A percentile compares a stretch with the other conserved stretches of the same genome.
Conservation (phyloP, 2,888 invertebrate genomes). For the Quadriops clusia region DNA sequence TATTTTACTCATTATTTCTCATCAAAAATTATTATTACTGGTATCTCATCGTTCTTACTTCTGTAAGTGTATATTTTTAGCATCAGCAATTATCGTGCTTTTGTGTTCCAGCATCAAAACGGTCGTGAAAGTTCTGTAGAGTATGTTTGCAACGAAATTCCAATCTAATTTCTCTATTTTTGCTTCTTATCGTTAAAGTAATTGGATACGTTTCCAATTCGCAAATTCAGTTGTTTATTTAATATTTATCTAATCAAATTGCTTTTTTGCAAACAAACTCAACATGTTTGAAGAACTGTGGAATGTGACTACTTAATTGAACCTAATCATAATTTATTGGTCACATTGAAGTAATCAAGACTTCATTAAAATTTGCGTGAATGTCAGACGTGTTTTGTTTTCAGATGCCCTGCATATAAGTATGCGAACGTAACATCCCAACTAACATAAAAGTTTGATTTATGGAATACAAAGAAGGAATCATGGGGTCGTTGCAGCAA, state of each 20-base stretch:
- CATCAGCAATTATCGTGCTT: too few species aligned
- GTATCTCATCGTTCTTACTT: constrained; percentile 21
- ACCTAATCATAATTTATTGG: too few species aligned
- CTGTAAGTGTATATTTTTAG: constrained; percentile 25
- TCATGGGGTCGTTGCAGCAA: constrained; percentile 26
- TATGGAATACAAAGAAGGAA: constrained; percentile 5
- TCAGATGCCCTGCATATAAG: constrained; percentile 23
- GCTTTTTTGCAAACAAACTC: constrained; percentile 1
- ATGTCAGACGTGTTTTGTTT: constrained; percentile 9
- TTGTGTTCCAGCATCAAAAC: too few species aligned
- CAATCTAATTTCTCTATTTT: constrained; percentile 19
- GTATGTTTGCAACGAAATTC: constrained; percentile 21
- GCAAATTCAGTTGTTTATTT: constrained; percentile 4
- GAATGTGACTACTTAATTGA: not conserved
- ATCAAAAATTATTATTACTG: constrained; percentile 11
- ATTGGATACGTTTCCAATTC: constrained; percentile 8
- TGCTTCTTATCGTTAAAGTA: constrained; percentile 8
- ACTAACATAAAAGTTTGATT: not conserved
- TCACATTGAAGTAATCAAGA: too few species aligned
- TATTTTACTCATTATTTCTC: constrained; percentile 11
- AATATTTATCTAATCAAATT: constrained; percentile 1
- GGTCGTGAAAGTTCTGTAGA: constrained; percentile 18
- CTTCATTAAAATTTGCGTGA: too few species aligned
- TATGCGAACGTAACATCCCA: constrained; percentile 16
- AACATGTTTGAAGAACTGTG: not conserved